Evolutionary conservation across 2,888 invertebrate species (phyloP).

Genomic region (Chaetoderma sp.): DNA sequence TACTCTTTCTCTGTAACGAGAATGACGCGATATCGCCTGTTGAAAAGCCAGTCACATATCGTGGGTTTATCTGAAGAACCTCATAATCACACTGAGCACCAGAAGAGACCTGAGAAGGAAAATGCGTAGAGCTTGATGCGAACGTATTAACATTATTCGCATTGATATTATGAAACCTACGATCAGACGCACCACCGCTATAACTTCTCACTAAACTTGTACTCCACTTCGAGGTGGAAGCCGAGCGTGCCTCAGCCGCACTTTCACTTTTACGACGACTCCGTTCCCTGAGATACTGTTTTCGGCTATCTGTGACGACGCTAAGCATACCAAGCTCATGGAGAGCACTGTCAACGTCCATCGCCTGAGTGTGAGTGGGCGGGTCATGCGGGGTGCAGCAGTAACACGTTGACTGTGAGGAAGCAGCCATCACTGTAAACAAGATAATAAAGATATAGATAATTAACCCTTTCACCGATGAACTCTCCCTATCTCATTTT

Average conservation of each 20-base stretch:
- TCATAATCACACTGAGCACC: constrained; percentile 36
- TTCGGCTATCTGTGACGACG: constrained; percentile 57
- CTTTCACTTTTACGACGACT: constrained; percentile 46
- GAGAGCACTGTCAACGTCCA: constrained; percentile 61
- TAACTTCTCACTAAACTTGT: too few relatives aligned
- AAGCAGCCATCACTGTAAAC: too few relatives aligned
- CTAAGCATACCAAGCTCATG: constrained; percentile 66
- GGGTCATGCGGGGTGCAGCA: constrained; percentile 41
- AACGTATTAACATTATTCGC: too few relatives aligned
- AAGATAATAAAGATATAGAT: too few relatives aligned
- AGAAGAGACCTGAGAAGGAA: too few relatives aligned
- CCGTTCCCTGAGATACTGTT: constrained; percentile 52
- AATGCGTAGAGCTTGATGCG: too few relatives aligned
- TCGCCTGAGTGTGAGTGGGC: constrained; percentile 29
- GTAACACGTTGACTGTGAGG: constrained; percentile 36
- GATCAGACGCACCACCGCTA: background rate
- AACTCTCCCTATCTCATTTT: too few relatives aligned
- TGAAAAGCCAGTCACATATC: constrained; percentile 51
- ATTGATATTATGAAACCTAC: too few relatives aligned
- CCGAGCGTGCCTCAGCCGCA: background rate
- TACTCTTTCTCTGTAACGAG: too few relatives aligned
- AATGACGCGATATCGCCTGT: constrained; percentile 20
- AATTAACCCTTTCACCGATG: too few relatives aligned
- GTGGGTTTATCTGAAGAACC: constrained; percentile 52
- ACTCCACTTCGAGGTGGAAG: too few relatives aligned